Evolutionary conservation across 2,797 vertebrate genomes (phyloP).

Genomic region (Ctenopoma multispine): DNA sequence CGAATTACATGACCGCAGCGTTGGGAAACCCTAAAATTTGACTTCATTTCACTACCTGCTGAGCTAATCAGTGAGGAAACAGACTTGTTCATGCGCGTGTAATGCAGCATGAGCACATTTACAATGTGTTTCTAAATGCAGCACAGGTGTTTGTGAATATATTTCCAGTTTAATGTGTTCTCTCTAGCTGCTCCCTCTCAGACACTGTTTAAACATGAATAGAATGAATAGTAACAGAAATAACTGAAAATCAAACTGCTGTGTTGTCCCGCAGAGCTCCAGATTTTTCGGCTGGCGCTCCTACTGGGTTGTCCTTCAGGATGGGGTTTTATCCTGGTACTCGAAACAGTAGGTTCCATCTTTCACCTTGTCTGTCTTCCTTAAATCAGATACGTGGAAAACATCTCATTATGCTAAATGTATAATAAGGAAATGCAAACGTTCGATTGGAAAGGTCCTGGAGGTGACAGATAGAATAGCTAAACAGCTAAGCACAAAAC

Average conservation of each 20-base stretch:
- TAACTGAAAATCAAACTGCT: background rate
- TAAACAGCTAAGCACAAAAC: slow-evolving; percentile 15
- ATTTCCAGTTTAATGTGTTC: background rate
- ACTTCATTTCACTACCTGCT: slow-evolving; percentile 3
- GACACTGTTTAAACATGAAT: background rate
- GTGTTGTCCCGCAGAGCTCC: slow-evolving; percentile 85
- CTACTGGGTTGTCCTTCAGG: slow-evolving; percentile 93
- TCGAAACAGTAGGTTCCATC: slow-evolving; percentile 90
- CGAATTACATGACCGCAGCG: background rate
- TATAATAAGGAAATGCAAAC: background rate
- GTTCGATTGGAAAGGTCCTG: slow-evolving; percentile 30
- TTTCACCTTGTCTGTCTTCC: slow-evolving; percentile 18
- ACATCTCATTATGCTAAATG: slow-evolving; percentile 22
- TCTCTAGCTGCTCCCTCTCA: background rate
- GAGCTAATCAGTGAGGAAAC: slow-evolving; percentile 13
- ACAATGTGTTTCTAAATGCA: background rate
- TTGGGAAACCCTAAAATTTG: background rate
- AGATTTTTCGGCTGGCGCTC: slow-evolving; percentile 95
- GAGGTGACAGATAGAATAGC: slow-evolving; percentile 9
- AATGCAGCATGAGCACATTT: background rate
- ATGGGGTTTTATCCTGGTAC: slow-evolving; percentile 97
- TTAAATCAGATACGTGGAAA: slow-evolving; percentile 34
- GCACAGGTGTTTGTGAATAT: background rate
- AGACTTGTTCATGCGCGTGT: background rate
- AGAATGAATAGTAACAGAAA: background rate